Evolutionary conservation across 2,888 invertebrate genomes (phyloP).

Genomic region (Harpalus rubripes): DNA sequence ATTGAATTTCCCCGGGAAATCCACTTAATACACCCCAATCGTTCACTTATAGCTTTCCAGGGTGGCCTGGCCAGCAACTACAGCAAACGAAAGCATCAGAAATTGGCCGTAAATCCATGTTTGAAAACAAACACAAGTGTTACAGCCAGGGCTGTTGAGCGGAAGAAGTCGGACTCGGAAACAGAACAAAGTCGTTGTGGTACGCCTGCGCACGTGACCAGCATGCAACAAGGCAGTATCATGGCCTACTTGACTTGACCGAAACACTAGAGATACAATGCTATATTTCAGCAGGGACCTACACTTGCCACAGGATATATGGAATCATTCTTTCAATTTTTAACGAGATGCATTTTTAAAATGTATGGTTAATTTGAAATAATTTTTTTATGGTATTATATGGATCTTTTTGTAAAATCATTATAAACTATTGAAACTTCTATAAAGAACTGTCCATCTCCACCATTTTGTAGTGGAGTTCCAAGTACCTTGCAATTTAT

Average conservation of each 20-base stretch:
- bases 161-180: conserved; percentile 52
- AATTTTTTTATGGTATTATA: no score
- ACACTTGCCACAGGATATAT: no score
- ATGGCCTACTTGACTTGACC: conserved; percentile 45
- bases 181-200: conserved; percentile 59
- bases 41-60: conserved; percentile 8
- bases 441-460: no score
- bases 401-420: no score
- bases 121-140: conserved; percentile 56
- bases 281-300: background rate
- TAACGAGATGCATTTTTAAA: no score
- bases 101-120: conserved; percentile 59
- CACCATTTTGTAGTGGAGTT: no score
- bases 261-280: background rate
- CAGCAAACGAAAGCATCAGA: conserved; percentile 24
- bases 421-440: no score
- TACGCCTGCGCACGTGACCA: conserved; percentile 42
- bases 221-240: conserved; percentile 19
- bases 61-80: background rate
- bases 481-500: no score
- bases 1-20: conserved; percentile 38
- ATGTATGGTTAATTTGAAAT: no score
- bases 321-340: no score
- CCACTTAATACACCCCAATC: conserved; percentile 35
- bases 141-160: conserved; percentile 26